Conservation (phyloP, 1,140 invertebrate genomes). For the Nasonia vitripennis region DNA sequence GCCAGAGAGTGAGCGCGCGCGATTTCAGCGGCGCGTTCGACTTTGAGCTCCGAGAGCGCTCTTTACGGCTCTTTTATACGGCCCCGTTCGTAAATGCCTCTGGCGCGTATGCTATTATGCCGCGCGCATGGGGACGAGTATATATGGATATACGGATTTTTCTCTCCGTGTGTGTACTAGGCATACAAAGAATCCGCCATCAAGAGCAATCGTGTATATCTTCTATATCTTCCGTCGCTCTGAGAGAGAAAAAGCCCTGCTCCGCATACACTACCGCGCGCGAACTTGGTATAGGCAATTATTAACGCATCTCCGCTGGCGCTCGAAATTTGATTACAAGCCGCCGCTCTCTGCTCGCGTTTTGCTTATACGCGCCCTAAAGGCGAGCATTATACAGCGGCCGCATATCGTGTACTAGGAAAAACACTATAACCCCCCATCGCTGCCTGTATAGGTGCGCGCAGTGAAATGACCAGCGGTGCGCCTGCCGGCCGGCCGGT, state of each 20-base stretch:
- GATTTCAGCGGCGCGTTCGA: constrained; percentile 34
- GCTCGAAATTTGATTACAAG: constrained; percentile 66
- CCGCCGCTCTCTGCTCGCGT: constrained; percentile 29
- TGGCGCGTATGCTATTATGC: neutral
- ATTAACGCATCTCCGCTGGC: constrained; percentile 1
- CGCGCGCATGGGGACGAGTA: neutral
- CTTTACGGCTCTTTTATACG: constrained; percentile 57
- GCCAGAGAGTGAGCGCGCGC: constrained; percentile 42
- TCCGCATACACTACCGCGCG: neutral
- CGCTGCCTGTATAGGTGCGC: too few relatives aligned
- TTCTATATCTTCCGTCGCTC: too few relatives aligned
- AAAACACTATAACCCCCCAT: constrained; percentile 63
- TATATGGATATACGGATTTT: neutral
- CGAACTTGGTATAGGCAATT: neutral
- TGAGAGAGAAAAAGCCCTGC: neutral
- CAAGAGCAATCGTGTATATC: too few relatives aligned
- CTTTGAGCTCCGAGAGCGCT: constrained; percentile 51
- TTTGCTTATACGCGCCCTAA: constrained; percentile 10
- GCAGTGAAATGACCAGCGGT: constrained; percentile 58
- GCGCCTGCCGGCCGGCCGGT: constrained; percentile 25
- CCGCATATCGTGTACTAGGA: constrained; percentile 60
- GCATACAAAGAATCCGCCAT: neutral
- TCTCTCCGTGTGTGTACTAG: neutral
- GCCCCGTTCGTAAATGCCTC: constrained; percentile 55
- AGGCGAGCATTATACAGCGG: neutral